These are phyloP conservation scores for Idaea biselata DNA, from an alignment of 2,888 invertebrate species.

Conservation along the genomic window DNA sequence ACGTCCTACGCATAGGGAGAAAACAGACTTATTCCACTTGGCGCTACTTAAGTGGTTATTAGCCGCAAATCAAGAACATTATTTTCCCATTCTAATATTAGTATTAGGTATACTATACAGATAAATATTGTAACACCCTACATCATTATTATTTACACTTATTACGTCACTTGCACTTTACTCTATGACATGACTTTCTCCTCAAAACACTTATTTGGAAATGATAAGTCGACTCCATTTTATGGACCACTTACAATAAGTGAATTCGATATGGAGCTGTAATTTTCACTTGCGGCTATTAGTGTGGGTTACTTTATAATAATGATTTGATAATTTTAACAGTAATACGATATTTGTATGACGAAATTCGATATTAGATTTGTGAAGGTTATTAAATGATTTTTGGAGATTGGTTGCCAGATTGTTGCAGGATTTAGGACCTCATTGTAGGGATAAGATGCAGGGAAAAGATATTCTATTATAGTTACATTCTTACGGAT, in stretches of 20 bases:
- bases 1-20: too few relatives aligned
- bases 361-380: neutral
- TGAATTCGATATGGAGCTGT: conserved; percentile 13
- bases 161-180: conserved; percentile 33
- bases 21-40: too few relatives aligned
- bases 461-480: too few relatives aligned
- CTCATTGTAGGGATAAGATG: too few relatives aligned
- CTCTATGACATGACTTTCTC: conserved; percentile 45
- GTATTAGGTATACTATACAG: neutral
- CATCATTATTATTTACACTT: conserved; percentile 19
- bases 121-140: conserved; percentile 13
- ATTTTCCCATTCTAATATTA: too few relatives aligned
- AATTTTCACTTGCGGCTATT: conserved; percentile 28
- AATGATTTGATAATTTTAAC: neutral
- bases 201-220: conserved; percentile 47
- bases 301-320: conserved; percentile 6
- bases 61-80: too few relatives aligned
- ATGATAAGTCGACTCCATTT: conserved; percentile 33
- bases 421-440: too few relatives aligned
- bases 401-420: too few relatives aligned
- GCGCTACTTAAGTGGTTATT: too few relatives aligned
- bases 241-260: conserved; percentile 25
- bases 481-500: too few relatives aligned
- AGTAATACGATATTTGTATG: neutral
- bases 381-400: too few relatives aligned